phyloP scores from a whole-genome alignment of 2,797 vertebrate genomes.

The Girardinus metallicus region DNA sequence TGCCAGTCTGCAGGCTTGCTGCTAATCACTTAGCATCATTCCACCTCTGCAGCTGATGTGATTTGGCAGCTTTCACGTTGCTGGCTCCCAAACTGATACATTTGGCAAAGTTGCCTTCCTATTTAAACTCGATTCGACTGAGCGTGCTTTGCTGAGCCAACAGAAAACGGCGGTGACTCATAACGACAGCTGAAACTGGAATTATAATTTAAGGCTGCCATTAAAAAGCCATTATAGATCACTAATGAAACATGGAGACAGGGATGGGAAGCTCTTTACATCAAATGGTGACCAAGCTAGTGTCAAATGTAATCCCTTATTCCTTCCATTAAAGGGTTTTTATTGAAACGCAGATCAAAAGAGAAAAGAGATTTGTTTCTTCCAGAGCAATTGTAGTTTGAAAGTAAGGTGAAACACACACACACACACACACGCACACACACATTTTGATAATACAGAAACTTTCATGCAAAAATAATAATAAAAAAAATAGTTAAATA shows the following conservation, averaged over 20 bases:
- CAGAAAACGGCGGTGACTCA: slow-evolving; percentile 44
- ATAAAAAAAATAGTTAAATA: too few relatives aligned
- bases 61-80: slow-evolving; percentile 16
- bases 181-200: slow-evolving; percentile 40
- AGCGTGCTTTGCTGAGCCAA: slow-evolving; percentile 44
- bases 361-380: slow-evolving; percentile 33
- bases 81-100: slow-evolving; percentile 37
- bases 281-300: slow-evolving; percentile 47
- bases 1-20: not conserved
- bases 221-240: slow-evolving; percentile 61
- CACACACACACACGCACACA: too few relatives aligned
- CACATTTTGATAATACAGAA: not conserved
- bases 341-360: slow-evolving; percentile 19
- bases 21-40: not conserved
- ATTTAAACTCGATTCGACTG: slow-evolving; percentile 45
- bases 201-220: slow-evolving; percentile 52
- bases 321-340: slow-evolving; percentile 38
- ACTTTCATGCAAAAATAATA: not conserved
- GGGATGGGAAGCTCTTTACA: slow-evolving; percentile 24
- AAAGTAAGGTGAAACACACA: not conserved
- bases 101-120: slow-evolving; percentile 52
- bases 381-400: not conserved
- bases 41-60: not conserved
- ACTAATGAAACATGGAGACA: slow-evolving; percentile 31
- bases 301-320: slow-evolving; percentile 55